Evolutionary conservation across 2,888 invertebrate genomes (phyloP), one percentile per base, ranked within the genome.

Genomic region (Odontocolon sp.): DNA sequence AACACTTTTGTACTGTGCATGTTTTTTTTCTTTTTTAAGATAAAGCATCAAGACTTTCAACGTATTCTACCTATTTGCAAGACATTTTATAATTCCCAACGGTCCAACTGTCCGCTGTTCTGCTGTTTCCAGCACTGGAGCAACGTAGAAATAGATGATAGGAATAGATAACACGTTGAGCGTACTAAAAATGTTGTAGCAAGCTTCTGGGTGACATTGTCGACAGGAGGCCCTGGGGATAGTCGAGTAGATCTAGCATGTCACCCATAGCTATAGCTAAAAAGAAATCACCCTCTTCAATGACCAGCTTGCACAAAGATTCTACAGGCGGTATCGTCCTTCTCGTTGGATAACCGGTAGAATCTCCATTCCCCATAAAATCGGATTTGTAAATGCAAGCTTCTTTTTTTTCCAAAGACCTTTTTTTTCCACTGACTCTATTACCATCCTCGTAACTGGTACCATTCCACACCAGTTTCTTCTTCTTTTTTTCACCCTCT

Each of bases 381-480:
- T 79, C 59, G 54, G 74, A 79, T 79, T 79, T 75, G 61, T 74
- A 70, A 66, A 74, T 57, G 40, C 28, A 54, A 71, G 72, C 52
- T 59, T 64, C 70, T 31, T 73, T 40, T 28, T 69, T 57, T 52
- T 54, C 31, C 50, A 14, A 50, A 16, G 38, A 57, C 42, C 31
- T 59, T 63, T 68, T 59, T 63, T 54, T 54, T 61, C 14, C 57
- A 33, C 3, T 45, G 21, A 8, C 3, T 21, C 23, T 5, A 18
- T 45, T 50, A n/a, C 42, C 28, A 59, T 45, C 52, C 56, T 40
- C 45, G 28, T 45, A 63, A 63, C 47, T 57, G 69, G 69, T 74
- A 71, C n/a, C n/a, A n/a, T n/a, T n/a, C n/a, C n/a, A n/a, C n/a
- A n/a, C n/a, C n/a, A n/a, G n/a, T n/a, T n/a, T n/a, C n/a, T n/a